Base-by-base conservation (phyloP, 2,113 vertebrate species). In the Sinosuthora webbiana region DNA sequence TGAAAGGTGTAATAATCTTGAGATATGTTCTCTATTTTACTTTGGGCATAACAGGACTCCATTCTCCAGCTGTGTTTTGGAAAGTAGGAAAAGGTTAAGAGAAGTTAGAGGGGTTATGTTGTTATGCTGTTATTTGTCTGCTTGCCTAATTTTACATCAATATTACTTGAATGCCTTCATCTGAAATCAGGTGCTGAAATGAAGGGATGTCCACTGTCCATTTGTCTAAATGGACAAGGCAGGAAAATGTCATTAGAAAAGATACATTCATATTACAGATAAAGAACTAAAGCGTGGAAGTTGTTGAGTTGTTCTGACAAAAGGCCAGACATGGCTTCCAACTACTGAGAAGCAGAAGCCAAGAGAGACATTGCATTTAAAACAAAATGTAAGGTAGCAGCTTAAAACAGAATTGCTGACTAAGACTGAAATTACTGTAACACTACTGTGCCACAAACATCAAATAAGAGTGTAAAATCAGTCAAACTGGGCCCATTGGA, bases 401-500 rank as follows among this genome's bases (percentile, higher is more conserved):
- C 22, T 75, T 67, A 37, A 20, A 62, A 62, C 19, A 35, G 44
- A 53, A 18, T 23, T 74, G 11, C n/a, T 73, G 71, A 83, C 44
- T 33, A 73, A 30, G 30, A 50, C 0, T 78, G 45, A 74, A 60
- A 65, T 63, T 16, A 20, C 33, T 69, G 2, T 91, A 49, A 62
- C 24, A 12, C 13, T 47, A 24, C 8, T 0, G 0, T 10, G 6
- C 37, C 42, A 53, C 22, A 65, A 49, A 50, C 37, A 64, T 6
- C 8, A 65, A 37, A 14, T 73, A 39, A 55, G n/a, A 87, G 13
- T 7, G 14, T 49, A 65, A 87, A 91, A 80, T 41, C n/a, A 44
- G 19, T 56, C 63, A 65, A 83, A 45, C 1, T 33, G 8, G 15
- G 9, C 14, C 31, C 19, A 10, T 9, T 24, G 21, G 27, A 80